Evolutionary conservation across 1,140 invertebrate genomes (phyloP), one percentile per base, ranked within the genome.

Genomic region (Drosophila micromelanica): DNA sequence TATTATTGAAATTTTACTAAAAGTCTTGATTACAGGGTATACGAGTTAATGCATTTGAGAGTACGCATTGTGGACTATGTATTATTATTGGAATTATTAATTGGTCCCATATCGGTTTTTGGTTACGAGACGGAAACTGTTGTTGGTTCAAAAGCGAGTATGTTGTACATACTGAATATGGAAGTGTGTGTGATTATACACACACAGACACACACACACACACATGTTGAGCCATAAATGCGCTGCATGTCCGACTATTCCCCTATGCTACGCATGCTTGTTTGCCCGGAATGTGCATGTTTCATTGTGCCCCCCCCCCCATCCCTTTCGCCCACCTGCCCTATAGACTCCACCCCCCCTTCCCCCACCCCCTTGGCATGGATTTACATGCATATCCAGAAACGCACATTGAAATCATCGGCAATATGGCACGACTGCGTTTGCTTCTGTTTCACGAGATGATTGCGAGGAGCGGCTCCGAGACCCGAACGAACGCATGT

Each of bases 401-500:
- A 59, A 59, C 46, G 55, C 54, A 68, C 59, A 48, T 52, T 52
- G 37, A 46, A 59, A 61, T 61, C 55, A 68, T 11, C 32, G 23
- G 45, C 56, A 61, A 69, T 69, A 61, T 52, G 64, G 64, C 64
- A 67, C 51, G 63, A 46, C 54, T 57, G 20, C 38, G 48, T 23
- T 51, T 46, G 63, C 63, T 65, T 43, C 52, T 46, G 52, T 62
- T 62, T 37, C 64, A 5, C 55, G 27, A 68, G 55, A 60, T 68
- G 54, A 68, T 68, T 68, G 35, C 32, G 27, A 30, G 30, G 23
- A 59, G 64, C 3, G 12, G 23, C 23, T 32, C 7, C 30, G 20
- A 23, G n/a, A 3, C 30, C 38, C 35, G 55, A 73, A 55, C 35
- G 55, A 73, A 55, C 69, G 72, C 56, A 75, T 76, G 72, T 76